Base-by-base conservation (phyloP, 2,888 invertebrate genomes). In the Athalia rosae region DNA sequence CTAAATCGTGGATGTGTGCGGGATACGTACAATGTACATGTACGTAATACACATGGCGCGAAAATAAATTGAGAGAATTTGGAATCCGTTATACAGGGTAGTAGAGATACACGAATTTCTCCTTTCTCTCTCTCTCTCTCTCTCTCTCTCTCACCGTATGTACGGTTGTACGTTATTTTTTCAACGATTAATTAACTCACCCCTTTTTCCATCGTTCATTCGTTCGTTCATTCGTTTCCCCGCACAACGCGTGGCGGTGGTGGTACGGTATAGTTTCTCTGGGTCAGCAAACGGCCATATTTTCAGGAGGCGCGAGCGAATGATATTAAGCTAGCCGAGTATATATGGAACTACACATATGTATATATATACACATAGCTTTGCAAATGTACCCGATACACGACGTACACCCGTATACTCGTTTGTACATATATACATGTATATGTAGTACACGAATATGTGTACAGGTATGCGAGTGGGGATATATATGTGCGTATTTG, bases 101-200 rank as follows among this genome's bases (percentile, higher is more conserved):
- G 43, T 63, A 41, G 6, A 15, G 15, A 15, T 43, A 43, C 11
- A 45, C 41, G 11, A 13, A 47, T 13, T 45, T 45, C 11, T 43
- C n/a, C 11, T 5, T 41, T n/a, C 43, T 47, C 45, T 11, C n/a
- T 53, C 53, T 9, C 4, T 3, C 4, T n/a, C 11, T 5, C 41
- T n/a, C 43, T 47, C 45, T 11, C n/a, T 53, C 53, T 9, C 4
- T 3, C 4, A n/a, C n/a, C n/a, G n/a, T n/a, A n/a, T n/a, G n/a
- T 9, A 9, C 9, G 53, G 48, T 48, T 67, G 66, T 48, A 48
- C 15, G 50, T 58, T 71, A 58, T 56, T 71, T 71, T 58, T 71
- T 58, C 71, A 58, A 13, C 71, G 71, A 71, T 71, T 71, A 71
- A 71, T 71, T 71, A 71, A 71, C 71, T 45, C 71, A 58, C 56